Percentiles rank a stretch among this genome's conserved stretches.
Conservation (phyloP, 2,888 invertebrate species). For the Callinectes sapidus region DNA sequence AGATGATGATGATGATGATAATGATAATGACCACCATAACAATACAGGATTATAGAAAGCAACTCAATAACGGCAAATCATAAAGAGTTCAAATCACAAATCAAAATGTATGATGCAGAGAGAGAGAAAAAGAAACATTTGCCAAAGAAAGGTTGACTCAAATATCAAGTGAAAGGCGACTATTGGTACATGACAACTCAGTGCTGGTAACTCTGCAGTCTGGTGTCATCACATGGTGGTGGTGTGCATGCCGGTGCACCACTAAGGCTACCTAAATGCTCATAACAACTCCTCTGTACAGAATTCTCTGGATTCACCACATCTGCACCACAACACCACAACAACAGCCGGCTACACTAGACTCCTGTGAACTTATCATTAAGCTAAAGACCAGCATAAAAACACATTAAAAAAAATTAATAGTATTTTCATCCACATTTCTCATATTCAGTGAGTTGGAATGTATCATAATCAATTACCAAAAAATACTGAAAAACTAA, state of each 20-base stretch:
- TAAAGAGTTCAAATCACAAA: background rate
- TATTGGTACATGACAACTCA: background rate
- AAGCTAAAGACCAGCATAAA: conserved; percentile 1
- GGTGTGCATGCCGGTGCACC: conserved; percentile 19
- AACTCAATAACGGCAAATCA: background rate
- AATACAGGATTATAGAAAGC: background rate
- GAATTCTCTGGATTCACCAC: background rate
- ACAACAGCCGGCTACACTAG: conserved; percentile 9
- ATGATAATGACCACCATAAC: background rate
- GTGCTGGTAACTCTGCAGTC: background rate
- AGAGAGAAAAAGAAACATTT: background rate
- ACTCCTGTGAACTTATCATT: background rate
- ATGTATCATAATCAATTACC: background rate
- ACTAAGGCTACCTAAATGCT: background rate
- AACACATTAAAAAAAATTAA: background rate
- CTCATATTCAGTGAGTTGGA: background rate
- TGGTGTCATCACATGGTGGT: background rate
- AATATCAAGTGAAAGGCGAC: background rate
- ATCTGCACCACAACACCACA: conserved; percentile 31
- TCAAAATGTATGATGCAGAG: background rate
- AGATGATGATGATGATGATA: background rate
- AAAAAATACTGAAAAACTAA: background rate
- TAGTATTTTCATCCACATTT: background rate
- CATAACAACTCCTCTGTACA: background rate
- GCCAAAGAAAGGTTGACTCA: background rate